These are phyloP conservation scores for Danio jaintianensis DNA, from an alignment of 2,797 vertebrate species.

Conservation along the genomic window DNA sequence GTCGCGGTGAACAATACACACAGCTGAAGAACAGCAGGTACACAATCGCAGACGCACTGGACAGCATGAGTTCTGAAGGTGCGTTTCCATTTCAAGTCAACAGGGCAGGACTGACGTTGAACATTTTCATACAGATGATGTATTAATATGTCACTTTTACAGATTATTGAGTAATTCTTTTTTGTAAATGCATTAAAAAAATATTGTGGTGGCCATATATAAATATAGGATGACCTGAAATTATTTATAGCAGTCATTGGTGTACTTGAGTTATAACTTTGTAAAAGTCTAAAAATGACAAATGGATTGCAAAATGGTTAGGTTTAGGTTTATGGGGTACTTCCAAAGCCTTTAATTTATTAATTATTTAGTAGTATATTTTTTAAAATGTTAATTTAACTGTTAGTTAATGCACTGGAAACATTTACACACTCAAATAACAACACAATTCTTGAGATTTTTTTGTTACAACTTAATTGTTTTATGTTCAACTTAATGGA, in stretches of 20 bases:
- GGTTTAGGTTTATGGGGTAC: no score
- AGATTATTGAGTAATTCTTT: constrained; percentile 2
- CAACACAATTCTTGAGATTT: no score
- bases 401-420: no score
- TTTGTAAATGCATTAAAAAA: constrained; percentile 7
- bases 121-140: background rate
- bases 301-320: no score
- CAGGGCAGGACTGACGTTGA: background rate
- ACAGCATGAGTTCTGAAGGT: background rate
- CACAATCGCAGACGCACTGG: constrained; percentile 50
- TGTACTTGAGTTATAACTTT: no score
- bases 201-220: background rate
- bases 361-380: no score
- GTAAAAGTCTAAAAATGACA: no score
- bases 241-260: background rate
- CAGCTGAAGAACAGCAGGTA: constrained; percentile 80
- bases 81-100: constrained; percentile 15
- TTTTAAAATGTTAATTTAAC: no score
- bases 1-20: constrained; percentile 95
- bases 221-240: background rate
- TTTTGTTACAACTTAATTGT: no score
- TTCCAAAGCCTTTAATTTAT: no score
- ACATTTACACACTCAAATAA: no score
- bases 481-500: no score
- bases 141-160: background rate